These are phyloP conservation scores for Merops nubicus DNA, from an alignment of 2,113 vertebrate species.

Conservation along the genomic window DNA sequence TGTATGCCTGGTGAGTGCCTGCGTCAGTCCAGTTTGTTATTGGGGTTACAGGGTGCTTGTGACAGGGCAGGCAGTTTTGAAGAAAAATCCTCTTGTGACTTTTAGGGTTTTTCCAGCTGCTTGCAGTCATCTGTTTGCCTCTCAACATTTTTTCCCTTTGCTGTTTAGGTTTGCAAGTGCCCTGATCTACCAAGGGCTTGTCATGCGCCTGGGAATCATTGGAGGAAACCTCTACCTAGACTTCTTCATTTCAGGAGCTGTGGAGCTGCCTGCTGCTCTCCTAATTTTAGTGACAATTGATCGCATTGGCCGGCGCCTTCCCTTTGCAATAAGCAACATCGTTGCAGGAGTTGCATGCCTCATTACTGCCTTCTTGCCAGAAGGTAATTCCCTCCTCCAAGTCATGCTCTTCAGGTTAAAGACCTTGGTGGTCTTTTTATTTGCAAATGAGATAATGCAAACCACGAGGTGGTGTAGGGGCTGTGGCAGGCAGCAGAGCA, in stretches of 20 bases:
- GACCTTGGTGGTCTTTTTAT: neutral
- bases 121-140: neutral
- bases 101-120: neutral
- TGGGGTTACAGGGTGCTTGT: no score
- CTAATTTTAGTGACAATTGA: constrained; percentile 90
- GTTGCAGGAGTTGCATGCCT: constrained; percentile 83
- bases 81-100: neutral
- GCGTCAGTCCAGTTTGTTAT: neutral
- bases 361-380: constrained; percentile 85
- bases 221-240: constrained; percentile 89
- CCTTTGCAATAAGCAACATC: constrained; percentile 84
- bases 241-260: constrained; percentile 87
- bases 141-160: neutral
- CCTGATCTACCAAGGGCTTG: constrained; percentile 91
- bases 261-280: constrained; percentile 88
- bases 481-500: neutral
- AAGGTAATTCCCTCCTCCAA: constrained; percentile 73
- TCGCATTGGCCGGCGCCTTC: constrained; percentile 85
- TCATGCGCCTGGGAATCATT: constrained; percentile 90
- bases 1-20: constrained; percentile 89
- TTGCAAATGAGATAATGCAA: neutral
- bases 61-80: neutral
- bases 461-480: neutral
- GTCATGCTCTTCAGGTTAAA: neutral
- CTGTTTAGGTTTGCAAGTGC: constrained; percentile 88